Conservation (phyloP, 1,140 invertebrate species). For the Meloidogyne exigua region DNA sequence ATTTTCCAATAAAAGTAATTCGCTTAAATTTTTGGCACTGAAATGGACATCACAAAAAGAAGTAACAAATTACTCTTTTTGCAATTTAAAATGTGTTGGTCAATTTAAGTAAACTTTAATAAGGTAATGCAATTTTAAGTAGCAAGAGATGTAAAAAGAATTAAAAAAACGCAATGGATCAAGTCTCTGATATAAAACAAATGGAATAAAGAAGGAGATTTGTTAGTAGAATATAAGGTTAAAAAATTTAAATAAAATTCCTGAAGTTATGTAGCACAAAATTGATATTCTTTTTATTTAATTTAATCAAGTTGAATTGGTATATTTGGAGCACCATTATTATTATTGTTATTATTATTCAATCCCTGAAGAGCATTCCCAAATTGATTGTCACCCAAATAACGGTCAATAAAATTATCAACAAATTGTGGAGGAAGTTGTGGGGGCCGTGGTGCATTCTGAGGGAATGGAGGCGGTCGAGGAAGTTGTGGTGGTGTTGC, state of each 20-base stretch:
- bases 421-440: background rate
- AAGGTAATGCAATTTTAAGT: background rate
- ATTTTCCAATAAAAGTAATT: no score
- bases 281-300: background rate
- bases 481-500: background rate
- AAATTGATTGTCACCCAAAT: background rate
- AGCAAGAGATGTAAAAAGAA: background rate
- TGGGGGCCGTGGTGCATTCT: background rate
- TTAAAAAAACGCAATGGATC: background rate
- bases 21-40: no score
- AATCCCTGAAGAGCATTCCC: background rate
- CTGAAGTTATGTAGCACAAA: background rate
- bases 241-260: background rate
- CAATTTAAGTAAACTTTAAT: no score
- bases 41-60: no score
- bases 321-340: background rate
- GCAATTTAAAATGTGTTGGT: no score
- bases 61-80: no score
- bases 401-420: slow-evolving; percentile 6
- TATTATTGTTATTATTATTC: background rate
- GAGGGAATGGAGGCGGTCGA: background rate
- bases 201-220: background rate
- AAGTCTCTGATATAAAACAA: background rate
- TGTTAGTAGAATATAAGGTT: no score
- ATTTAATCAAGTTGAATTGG: background rate